These are phyloP conservation scores for Meteorus sp. DNA, from an alignment of 1,140 invertebrate species.

Conservation along the genomic window DNA sequence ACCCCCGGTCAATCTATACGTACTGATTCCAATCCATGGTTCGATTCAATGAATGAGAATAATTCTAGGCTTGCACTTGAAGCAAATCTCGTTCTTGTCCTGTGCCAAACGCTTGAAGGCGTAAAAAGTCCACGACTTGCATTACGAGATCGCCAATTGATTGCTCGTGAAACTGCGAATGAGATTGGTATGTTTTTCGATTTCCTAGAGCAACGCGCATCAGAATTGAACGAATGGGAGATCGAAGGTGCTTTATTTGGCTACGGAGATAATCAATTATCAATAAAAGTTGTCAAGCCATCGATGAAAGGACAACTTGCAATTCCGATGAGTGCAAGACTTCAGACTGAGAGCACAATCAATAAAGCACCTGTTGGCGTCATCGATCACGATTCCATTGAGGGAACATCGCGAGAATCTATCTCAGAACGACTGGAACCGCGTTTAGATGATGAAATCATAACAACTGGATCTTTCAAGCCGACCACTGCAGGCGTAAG, in stretches of 20 bases:
- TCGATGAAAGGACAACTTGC: slow-evolving; percentile 2
- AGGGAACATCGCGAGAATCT: slow-evolving; percentile 7
- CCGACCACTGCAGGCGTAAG: slow-evolving; percentile 36
- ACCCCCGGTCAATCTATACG: slow-evolving; percentile 32
- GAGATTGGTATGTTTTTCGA: slow-evolving; percentile 55
- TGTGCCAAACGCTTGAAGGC: slow-evolving; percentile 54
- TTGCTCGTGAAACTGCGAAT: slow-evolving; percentile 54
- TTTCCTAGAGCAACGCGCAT: slow-evolving; percentile 47
- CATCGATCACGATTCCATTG: slow-evolving; percentile 25
- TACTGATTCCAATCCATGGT: slow-evolving; percentile 47
- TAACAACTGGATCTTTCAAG: slow-evolving; percentile 50
- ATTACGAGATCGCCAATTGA: slow-evolving; percentile 51
- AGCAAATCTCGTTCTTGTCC: slow-evolving; percentile 50
- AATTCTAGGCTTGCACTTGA: slow-evolving; percentile 54
- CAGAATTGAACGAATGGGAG: slow-evolving; percentile 29
- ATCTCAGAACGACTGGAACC: slow-evolving; percentile 12
- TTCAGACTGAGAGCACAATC: slow-evolving; percentile 38
- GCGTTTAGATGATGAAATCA: slow-evolving; percentile 32
- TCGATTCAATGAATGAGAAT: slow-evolving; percentile 55
- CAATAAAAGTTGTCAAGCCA: slow-evolving; percentile 36
- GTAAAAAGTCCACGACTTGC: slow-evolving; percentile 52
- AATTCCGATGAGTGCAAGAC: slow-evolving; percentile 40
- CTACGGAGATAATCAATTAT: slow-evolving; percentile 33
- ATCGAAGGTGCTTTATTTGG: slow-evolving; percentile 42
- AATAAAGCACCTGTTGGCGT: slow-evolving; percentile 33